A percentile compares a stretch with the other conserved stretches of the same genome.
phyloP scores from a whole-genome alignment of 2,797 vertebrate genomes.

The Enteromius fasciolatus region DNA sequence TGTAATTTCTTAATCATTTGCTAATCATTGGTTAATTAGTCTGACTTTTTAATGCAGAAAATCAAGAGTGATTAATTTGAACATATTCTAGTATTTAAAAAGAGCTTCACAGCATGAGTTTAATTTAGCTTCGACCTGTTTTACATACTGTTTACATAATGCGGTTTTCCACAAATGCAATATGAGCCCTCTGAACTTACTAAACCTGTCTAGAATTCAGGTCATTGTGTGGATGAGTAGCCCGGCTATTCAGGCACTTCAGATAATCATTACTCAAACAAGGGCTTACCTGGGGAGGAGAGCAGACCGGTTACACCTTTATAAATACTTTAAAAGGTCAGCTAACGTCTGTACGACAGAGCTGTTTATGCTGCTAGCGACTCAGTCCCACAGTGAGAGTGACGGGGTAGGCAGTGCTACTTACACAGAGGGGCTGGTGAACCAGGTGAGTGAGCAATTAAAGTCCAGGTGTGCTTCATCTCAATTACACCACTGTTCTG shows the following conservation, averaged over 20 bases:
- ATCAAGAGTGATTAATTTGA: conserved; percentile 70
- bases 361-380: conserved; percentile 19
- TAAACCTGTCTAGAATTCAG: background rate
- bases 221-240: conserved; percentile 9
- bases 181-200: background rate
- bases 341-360: conserved; percentile 35
- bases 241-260: conserved; percentile 8
- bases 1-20: conserved; percentile 72
- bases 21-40: conserved; percentile 77
- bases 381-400: conserved; percentile 51
- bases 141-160: conserved; percentile 28
- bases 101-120: conserved; percentile 45
- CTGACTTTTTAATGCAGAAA: conserved; percentile 65
- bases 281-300: conserved; percentile 33
- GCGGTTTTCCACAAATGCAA: background rate
- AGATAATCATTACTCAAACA: conserved; percentile 34
- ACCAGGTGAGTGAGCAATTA: conserved; percentile 72
- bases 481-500: conserved; percentile 63
- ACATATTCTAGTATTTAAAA: conserved; percentile 69
- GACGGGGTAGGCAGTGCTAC: conserved; percentile 29
- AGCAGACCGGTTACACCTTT: conserved; percentile 42
- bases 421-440: conserved; percentile 39
- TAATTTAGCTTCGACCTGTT: conserved; percentile 39
- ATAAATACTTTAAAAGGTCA: conserved; percentile 44
- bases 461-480: conserved; percentile 72